Evolutionary conservation across 2,888 invertebrate species (phyloP).

Genomic region (Brachylomia viminalis): DNA sequence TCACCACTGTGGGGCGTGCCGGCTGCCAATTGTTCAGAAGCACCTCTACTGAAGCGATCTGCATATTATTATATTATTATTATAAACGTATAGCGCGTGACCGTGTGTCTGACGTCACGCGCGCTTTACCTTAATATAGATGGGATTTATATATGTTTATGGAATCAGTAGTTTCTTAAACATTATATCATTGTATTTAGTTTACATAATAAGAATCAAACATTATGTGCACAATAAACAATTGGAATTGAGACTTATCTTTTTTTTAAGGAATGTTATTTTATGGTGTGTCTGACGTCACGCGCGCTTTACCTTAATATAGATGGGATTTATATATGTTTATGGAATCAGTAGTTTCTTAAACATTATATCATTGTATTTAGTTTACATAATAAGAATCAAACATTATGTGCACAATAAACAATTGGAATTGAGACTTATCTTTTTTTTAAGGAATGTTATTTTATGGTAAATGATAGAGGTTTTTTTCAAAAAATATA

Average conservation of each 20-base stretch:
- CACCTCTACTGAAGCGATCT: neutral
- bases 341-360: slow-evolving; percentile 48
- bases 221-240: too few species aligned
- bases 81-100: neutral
- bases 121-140: neutral
- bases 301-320: neutral
- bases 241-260: too few species aligned
- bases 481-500: slow-evolving; percentile 59
- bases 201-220: slow-evolving; percentile 7
- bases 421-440: slow-evolving; percentile 36
- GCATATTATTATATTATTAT: too few species aligned
- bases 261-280: too few species aligned
- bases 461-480: neutral
- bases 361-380: slow-evolving; percentile 43
- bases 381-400: slow-evolving; percentile 6
- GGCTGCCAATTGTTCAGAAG: too few species aligned
- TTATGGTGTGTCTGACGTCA: neutral
- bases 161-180: slow-evolving; percentile 49
- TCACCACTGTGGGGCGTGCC: too few species aligned
- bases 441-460: neutral
- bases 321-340: slow-evolving; percentile 12
- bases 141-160: slow-evolving; percentile 10
- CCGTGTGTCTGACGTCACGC: neutral
- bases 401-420: slow-evolving; percentile 35
- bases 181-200: slow-evolving; percentile 43